phyloP scores from a whole-genome alignment of 2,888 invertebrate species.

The Papilio elwesi region DNA sequence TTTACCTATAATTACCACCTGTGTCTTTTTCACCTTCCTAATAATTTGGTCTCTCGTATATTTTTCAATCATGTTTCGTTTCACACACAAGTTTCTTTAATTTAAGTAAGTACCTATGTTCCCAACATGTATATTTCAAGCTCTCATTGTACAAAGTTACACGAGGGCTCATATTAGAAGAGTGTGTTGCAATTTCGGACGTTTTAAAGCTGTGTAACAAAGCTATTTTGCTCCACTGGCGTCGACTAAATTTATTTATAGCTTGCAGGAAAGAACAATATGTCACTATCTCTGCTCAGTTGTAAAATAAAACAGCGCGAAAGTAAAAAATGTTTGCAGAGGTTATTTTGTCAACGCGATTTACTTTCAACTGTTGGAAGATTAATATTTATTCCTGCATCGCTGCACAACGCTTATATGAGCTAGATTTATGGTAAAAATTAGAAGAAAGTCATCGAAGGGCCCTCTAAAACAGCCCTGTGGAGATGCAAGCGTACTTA shows the following conservation, averaged over 20 bases:
- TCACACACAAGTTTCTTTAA: background rate
- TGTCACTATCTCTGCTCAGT: constrained; percentile 40
- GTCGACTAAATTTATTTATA: constrained; percentile 41
- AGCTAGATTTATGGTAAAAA: background rate
- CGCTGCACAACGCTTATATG: background rate
- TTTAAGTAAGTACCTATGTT: background rate
- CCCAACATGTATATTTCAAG: background rate
- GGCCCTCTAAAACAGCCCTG: background rate
- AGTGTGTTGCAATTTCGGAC: constrained; percentile 26
- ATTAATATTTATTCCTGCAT: constrained; percentile 13
- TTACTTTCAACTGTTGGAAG: constrained; percentile 17
- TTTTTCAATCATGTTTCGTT: background rate
- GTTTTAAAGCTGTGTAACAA: constrained; percentile 37
- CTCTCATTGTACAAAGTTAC: background rate
- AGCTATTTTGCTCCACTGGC: constrained; percentile 39
- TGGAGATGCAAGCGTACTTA: no score
- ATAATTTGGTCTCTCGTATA: no score
- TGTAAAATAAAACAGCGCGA: constrained; percentile 36
- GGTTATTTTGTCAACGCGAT: constrained; percentile 35
- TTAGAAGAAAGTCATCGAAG: background rate
- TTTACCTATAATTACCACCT: no score
- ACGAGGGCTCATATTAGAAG: background rate
- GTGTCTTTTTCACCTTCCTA: no score
- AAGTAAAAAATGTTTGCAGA: constrained; percentile 37
- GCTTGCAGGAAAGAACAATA: constrained; percentile 39